These are phyloP conservation scores for Caenorhabditis elegans DNA, from an alignment of 1,140 invertebrate species.

Conservation along the genomic window WBcel235 BX284602.5:15147001-15147500, in stretches of 20 bases:
- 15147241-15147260: no score
- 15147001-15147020: slow-evolving; percentile 1
- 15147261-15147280: no score
- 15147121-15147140: slow-evolving; percentile 12
- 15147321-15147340: not conserved
- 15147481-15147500: no score
- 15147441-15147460: no score
- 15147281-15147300: not conserved
- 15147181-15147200: slow-evolving; percentile 3
- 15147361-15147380: not conserved
- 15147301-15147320: slow-evolving; percentile 1
- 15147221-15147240: no score
- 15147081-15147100: not conserved
- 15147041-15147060: slow-evolving; percentile 6
- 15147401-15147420: no score
- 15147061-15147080: slow-evolving; percentile 9
- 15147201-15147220: no score
- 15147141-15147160: not conserved
- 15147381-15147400: no score
- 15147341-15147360: not conserved
- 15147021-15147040: slow-evolving; percentile 7
- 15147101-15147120: slow-evolving; percentile 20
- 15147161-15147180: not conserved
- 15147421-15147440: no score
- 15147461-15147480: no score